Percentiles rank a stretch among this genome's conserved stretches.
Evolutionary conservation across 2,888 invertebrate genomes (phyloP).

Genomic region (Tenthredo livida): DNA sequence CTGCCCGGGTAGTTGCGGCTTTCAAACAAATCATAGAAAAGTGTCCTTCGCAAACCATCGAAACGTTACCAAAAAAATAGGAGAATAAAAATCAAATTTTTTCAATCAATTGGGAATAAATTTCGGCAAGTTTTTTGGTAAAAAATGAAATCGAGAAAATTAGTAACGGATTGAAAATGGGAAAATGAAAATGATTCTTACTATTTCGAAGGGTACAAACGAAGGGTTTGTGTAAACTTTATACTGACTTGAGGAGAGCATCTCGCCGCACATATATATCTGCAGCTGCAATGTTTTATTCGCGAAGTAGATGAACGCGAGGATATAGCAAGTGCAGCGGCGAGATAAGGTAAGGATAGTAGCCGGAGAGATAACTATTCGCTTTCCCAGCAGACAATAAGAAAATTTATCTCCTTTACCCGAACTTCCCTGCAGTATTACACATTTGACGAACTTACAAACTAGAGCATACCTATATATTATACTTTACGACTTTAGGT

Average conservation of each 20-base stretch:
- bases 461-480: background rate
- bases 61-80: background rate
- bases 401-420: background rate
- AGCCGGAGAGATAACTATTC: slow-evolving; percentile 13
- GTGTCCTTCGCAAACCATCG: background rate
- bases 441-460: slow-evolving; percentile 28
- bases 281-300: background rate
- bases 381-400: background rate
- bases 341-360: background rate
- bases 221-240: background rate
- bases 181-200: background rate
- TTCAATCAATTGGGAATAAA: background rate
- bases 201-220: background rate
- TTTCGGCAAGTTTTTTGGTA: background rate
- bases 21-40: background rate
- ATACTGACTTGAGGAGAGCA: background rate
- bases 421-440: background rate
- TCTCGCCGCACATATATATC: background rate
- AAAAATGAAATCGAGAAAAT: background rate
- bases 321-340: background rate
- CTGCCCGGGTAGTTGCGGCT: background rate
- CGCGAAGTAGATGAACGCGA: background rate
- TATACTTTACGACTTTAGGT: slow-evolving; percentile 15
- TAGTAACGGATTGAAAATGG: background rate
- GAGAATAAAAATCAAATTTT: no score